Evolutionary conservation across 30 jellyfish, hydroid and myxozoan genomes (phyloP).

Genomic region (Sanderia malayensis): DNA sequence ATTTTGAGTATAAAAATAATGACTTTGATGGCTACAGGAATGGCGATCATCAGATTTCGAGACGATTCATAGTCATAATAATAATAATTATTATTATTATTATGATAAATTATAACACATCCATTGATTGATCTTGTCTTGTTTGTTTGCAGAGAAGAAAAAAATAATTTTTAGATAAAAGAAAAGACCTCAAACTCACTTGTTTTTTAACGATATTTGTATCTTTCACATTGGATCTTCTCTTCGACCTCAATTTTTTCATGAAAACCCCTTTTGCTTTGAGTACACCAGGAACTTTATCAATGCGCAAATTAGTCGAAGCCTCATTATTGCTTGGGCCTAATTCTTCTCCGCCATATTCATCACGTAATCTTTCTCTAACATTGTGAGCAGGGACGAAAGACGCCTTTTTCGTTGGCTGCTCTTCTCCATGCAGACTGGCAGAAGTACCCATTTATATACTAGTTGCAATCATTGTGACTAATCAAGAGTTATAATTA

Average conservation of each 20-base stretch:
- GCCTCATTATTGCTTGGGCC: background rate
- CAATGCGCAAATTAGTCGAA: constrained; percentile 29
- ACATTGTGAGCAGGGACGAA: constrained; percentile 44
- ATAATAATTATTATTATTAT: no score
- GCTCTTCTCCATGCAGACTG: constrained; percentile 49
- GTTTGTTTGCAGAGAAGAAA: no score
- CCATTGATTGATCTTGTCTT: no score
- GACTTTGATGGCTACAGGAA: no score
- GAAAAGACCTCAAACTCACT: constrained; percentile 43
- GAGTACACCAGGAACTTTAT: constrained; percentile 60
- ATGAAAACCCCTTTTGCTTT: constrained; percentile 66
- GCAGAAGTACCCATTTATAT: constrained; percentile 62
- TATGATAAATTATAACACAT: no score
- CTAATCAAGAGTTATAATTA: no score
- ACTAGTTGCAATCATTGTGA: no score
- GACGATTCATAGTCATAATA: no score
- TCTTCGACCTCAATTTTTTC: constrained; percentile 22
- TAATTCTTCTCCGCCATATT: constrained; percentile 40
- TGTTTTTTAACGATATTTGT: constrained; percentile 49
- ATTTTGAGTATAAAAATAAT: background rate
- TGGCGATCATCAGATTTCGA: no score
- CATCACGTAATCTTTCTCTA: constrained; percentile 38
- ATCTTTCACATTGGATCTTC: constrained; percentile 6
- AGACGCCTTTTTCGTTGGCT: constrained; percentile 3
- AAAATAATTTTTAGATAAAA: no score